These are phyloP conservation scores for Coleophora flavipennella DNA, from an alignment of 2,888 invertebrate species.

Conservation along the genomic window DNA sequence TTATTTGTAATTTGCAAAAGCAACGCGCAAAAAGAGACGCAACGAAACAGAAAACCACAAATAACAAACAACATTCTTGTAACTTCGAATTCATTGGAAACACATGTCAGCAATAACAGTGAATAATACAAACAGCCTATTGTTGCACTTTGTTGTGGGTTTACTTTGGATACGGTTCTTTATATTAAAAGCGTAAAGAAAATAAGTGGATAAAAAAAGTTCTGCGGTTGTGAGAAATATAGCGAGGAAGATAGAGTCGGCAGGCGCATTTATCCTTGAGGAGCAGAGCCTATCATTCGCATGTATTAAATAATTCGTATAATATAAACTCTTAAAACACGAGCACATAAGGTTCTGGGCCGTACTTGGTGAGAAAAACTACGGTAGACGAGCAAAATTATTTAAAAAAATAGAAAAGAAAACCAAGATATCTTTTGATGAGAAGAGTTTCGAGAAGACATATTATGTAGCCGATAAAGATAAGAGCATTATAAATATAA, in stretches of 20 bases:
- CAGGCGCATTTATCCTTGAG: conserved; percentile 38
- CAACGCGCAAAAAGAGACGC: neutral
- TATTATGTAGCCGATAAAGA: too few relatives aligned
- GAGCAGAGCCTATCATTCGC: conserved; percentile 37
- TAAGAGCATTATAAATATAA: too few relatives aligned
- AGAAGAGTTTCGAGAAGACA: too few relatives aligned
- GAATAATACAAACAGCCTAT: neutral
- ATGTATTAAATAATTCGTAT: conserved; percentile 55
- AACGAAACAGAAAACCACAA: conserved; percentile 2
- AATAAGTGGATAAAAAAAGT: conserved; percentile 6
- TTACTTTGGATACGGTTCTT: neutral
- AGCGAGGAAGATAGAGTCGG: conserved; percentile 23
- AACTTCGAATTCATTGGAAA: conserved; percentile 4
- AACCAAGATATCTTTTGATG: too few relatives aligned
- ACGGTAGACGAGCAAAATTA: too few relatives aligned
- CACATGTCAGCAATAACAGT: too few relatives aligned
- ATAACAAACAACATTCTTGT: neutral
- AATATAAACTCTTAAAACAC: conserved; percentile 59
- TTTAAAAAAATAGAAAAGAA: too few relatives aligned
- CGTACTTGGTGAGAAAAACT: too few relatives aligned
- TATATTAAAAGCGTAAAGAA: too few relatives aligned
- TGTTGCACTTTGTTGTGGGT: neutral
- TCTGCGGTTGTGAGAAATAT: conserved; percentile 21
- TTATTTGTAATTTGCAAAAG: too few relatives aligned
- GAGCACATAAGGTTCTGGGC: conserved; percentile 34